Conservation (phyloP, 2,888 invertebrate genomes). For the Galerucella nymphaeae region DNA sequence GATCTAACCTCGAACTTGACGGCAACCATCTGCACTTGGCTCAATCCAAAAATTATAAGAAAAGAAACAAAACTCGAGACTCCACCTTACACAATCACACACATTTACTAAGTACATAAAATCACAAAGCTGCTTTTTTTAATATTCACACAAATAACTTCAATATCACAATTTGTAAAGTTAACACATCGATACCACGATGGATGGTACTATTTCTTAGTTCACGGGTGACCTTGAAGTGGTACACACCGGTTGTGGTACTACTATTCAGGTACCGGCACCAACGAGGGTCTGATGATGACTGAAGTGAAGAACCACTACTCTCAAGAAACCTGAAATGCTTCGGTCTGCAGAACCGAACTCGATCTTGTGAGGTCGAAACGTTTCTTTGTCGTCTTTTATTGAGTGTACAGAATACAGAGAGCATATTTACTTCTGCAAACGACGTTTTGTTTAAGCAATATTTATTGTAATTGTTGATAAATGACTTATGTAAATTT, state of each 20-base stretch:
- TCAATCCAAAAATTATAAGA: constrained; percentile 19
- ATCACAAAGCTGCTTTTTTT: constrained; percentile 12
- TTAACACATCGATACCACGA: constrained; percentile 39
- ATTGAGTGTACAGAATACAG: not conserved
- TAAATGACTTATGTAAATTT: not conserved
- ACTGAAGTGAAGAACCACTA: constrained; percentile 45
- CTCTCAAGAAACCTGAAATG: constrained; percentile 45
- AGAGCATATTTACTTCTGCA: not conserved
- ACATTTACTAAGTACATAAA: constrained; percentile 14
- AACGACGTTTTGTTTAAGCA: not conserved
- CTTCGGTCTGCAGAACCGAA: constrained; percentile 42
- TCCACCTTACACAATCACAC: constrained; percentile 24
- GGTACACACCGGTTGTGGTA: constrained; percentile 34
- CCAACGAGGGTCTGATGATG: constrained; percentile 43
- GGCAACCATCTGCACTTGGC: constrained; percentile 24
- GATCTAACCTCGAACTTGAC: constrained; percentile 25
- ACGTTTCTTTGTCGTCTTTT: constrained; percentile 38
- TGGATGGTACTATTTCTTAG: constrained; percentile 40
- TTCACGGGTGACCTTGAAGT: constrained; percentile 44
- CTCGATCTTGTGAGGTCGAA: constrained; percentile 30
- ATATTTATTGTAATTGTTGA: not conserved
- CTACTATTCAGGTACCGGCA: constrained; percentile 41
- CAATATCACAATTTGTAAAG: constrained; percentile 42
- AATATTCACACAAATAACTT: constrained; percentile 38
- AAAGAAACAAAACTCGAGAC: constrained; percentile 15